A percentile compares a stretch with the other conserved stretches of the same genome.
Conservation (phyloP, 2,797 vertebrate genomes). For the Schizopygopsis pylzovi region DNA sequence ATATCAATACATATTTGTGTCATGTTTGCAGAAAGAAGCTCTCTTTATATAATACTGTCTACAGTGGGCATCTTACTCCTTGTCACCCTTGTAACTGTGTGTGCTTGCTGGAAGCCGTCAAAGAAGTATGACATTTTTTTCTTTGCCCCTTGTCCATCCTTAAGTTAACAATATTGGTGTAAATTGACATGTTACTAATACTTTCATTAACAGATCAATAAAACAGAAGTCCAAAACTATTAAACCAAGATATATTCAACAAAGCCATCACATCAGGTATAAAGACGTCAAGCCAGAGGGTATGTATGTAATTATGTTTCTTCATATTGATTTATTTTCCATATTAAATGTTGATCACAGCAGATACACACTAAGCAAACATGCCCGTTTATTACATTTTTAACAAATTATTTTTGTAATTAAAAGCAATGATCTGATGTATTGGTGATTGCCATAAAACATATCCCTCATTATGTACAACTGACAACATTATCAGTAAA, state of each 20-base stretch:
- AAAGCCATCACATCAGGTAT: constrained; percentile 44
- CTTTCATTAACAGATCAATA: constrained; percentile 49
- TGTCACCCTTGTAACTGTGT: constrained; percentile 87
- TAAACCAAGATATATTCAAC: constrained; percentile 31
- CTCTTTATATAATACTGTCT: constrained; percentile 88
- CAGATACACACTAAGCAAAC: background rate
- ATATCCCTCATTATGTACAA: too few species aligned
- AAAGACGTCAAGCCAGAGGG: constrained; percentile 57
- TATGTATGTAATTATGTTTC: constrained; percentile 17
- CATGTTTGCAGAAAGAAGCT: constrained; percentile 80
- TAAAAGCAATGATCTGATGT: background rate
- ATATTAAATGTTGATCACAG: background rate
- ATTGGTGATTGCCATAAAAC: background rate
- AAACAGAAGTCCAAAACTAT: constrained; percentile 51
- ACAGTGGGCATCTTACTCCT: constrained; percentile 88
- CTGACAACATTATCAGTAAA: too few species aligned
- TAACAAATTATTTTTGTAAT: background rate
- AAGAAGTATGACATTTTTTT: constrained; percentile 78
- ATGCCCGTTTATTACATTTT: background rate
- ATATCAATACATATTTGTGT: background rate
- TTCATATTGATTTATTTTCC: too few species aligned
- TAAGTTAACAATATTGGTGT: background rate
- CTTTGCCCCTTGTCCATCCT: background rate
- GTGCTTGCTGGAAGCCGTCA: constrained; percentile 89
- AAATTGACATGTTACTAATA: background rate